A percentile compares a stretch with the other conserved stretches of the same genome.
phyloP scores from a whole-genome alignment of 35 echinoderm and acorn worm species.

The Apostichopus japonicus region DNA sequence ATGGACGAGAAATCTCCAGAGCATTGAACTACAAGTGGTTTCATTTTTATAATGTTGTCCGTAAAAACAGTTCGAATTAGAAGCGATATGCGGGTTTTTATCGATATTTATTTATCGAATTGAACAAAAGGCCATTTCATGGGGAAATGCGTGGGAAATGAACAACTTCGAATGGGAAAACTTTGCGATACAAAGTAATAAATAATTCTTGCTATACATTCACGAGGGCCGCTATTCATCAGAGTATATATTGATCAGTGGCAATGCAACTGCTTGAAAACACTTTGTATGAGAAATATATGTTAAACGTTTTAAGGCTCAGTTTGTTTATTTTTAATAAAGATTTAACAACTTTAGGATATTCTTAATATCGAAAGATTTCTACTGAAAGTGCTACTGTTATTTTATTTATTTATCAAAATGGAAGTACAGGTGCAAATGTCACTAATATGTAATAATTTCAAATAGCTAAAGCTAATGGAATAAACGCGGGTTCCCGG shows the following conservation, averaged over 20 bases:
- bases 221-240: neutral
- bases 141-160: neutral
- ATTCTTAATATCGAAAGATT: no score
- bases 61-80: constrained; percentile 20
- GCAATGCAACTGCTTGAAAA: neutral
- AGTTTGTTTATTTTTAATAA: no score
- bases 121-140: neutral
- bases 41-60: constrained; percentile 53
- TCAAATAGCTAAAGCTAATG: no score
- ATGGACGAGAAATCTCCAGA: constrained; percentile 43
- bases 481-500: no score
- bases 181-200: neutral
- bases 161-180: neutral
- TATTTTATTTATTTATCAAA: no score
- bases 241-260: neutral
- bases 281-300: no score
- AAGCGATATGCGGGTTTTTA: constrained; percentile 5
- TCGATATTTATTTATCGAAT: constrained; percentile 55
- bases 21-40: constrained; percentile 44
- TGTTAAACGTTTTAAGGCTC: no score
- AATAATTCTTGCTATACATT: constrained; percentile 3
- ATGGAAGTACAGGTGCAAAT: no score
- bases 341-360: no score
- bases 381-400: no score
- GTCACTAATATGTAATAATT: no score